These are phyloP conservation scores for Cantharis flavilabris DNA, from an alignment of 2,888 invertebrate species.

Conservation along the genomic window DNA sequence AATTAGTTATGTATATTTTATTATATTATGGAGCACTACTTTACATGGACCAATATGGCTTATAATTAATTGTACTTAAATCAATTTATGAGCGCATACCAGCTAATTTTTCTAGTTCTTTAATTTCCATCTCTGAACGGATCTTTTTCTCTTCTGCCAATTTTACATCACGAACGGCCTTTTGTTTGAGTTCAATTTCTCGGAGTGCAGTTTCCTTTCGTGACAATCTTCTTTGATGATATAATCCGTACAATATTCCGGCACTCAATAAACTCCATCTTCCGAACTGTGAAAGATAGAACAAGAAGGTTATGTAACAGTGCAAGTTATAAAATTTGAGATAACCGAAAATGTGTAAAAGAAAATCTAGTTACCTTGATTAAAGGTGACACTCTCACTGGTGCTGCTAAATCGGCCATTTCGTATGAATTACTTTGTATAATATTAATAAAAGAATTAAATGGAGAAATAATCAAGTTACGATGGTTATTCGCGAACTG, in stretches of 20 bases:
- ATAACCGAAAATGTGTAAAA: neutral
- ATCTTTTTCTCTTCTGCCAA: constrained; percentile 72
- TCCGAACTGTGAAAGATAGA: constrained; percentile 65
- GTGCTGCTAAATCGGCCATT: constrained; percentile 61
- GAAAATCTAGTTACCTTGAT: constrained; percentile 67
- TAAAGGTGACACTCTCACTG: constrained; percentile 79
- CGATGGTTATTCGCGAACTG: neutral
- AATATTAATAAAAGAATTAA: neutral
- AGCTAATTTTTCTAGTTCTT: constrained; percentile 45
- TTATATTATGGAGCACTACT: neutral
- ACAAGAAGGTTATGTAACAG: constrained; percentile 17
- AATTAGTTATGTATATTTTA: neutral
- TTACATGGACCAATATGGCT: neutral
- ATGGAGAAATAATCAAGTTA: neutral
- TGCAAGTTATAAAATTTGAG: neutral
- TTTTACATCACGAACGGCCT: constrained; percentile 71
- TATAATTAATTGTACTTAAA: neutral
- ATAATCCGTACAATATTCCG: constrained; percentile 77
- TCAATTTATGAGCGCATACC: constrained; percentile 9
- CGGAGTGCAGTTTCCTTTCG: constrained; percentile 68
- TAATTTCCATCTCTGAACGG: constrained; percentile 59
- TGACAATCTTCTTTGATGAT: constrained; percentile 70
- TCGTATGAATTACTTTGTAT: constrained; percentile 5
- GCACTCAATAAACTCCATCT: constrained; percentile 78
- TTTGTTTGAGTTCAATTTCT: constrained; percentile 70